Evolutionary conservation across 2,888 invertebrate genomes (phyloP).

Genomic region (Phengaris arion): DNA sequence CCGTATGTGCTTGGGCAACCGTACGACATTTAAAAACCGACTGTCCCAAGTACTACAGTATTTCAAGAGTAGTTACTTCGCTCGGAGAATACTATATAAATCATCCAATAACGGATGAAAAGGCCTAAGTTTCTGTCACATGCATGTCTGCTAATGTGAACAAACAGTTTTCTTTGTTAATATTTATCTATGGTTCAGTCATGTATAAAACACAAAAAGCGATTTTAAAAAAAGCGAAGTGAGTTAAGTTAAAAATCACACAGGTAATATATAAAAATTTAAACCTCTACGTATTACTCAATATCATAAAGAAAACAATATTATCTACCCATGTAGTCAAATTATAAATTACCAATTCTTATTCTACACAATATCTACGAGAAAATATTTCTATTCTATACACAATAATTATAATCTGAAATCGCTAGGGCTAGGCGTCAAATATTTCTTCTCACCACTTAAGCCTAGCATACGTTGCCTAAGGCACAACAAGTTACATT

Average conservation of each 20-base stretch:
- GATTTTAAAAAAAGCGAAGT: constrained; percentile 67
- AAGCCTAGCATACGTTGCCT: constrained; percentile 52
- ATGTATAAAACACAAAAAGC: constrained; percentile 70
- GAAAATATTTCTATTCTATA: constrained; percentile 59
- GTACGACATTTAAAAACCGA: no score
- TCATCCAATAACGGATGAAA: no score
- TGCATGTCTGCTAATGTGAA: constrained; percentile 31
- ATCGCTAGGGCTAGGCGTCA: constrained; percentile 36
- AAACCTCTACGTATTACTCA: constrained; percentile 54
- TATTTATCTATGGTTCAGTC: constrained; percentile 61
- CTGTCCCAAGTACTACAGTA: no score
- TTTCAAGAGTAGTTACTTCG: no score
- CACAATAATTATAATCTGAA: constrained; percentile 39
- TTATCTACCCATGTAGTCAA: constrained; percentile 42
- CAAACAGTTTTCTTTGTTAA: constrained; percentile 9
- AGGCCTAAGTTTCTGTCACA: no score
- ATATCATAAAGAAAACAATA: constrained; percentile 44
- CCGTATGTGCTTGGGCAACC: no score
- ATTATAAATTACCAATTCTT: constrained; percentile 55
- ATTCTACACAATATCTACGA: constrained; percentile 59
- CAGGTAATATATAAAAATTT: constrained; percentile 40
- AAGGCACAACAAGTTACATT: constrained; percentile 58
- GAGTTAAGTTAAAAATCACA: constrained; percentile 52
- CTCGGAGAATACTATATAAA: no score
- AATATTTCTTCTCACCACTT: constrained; percentile 34